phyloP scores from a whole-genome alignment of 2,888 invertebrate genomes.

The Drosophila paramelanica region DNA sequence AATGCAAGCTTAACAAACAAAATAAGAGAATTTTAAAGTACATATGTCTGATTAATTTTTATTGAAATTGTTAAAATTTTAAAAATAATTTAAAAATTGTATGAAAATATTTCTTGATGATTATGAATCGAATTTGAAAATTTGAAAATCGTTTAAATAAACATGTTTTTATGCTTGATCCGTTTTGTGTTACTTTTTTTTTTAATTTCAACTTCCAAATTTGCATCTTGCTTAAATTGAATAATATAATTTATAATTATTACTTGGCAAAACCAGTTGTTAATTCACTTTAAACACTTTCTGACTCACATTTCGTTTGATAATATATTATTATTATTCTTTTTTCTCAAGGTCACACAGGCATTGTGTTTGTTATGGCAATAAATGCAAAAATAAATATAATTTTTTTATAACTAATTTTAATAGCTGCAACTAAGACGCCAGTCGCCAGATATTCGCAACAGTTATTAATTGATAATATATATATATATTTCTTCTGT shows the following conservation, averaged over 20 bases:
- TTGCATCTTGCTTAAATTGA: slow-evolving; percentile 36
- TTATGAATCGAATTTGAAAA: too few species aligned
- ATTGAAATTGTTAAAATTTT: not conserved
- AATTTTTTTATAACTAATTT: slow-evolving; percentile 56
- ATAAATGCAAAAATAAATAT: slow-evolving; percentile 57
- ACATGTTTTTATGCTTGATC: not conserved
- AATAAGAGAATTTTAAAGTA: not conserved
- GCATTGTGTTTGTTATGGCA: slow-evolving; percentile 40
- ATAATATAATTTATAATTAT: slow-evolving; percentile 37
- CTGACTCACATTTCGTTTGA: slow-evolving; percentile 43
- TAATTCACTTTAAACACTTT: slow-evolving; percentile 19
- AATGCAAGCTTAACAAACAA: not conserved
- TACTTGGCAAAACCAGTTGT: slow-evolving; percentile 44
- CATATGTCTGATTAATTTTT: slow-evolving; percentile 5
- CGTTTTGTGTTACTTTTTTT: not conserved
- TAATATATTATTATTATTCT: slow-evolving; percentile 19
- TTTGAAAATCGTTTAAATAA: too few species aligned
- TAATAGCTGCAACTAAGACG: slow-evolving; percentile 57
- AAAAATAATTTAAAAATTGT: too few species aligned
- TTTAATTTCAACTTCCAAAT: not conserved
- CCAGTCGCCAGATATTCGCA: slow-evolving; percentile 16
- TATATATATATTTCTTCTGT: slow-evolving; percentile 11
- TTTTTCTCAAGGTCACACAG: slow-evolving; percentile 33
- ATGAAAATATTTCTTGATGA: too few species aligned
- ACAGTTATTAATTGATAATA: slow-evolving; percentile 40